Conservation (phyloP, 2,113 vertebrate species). For the Psophia crepitans region DNA sequence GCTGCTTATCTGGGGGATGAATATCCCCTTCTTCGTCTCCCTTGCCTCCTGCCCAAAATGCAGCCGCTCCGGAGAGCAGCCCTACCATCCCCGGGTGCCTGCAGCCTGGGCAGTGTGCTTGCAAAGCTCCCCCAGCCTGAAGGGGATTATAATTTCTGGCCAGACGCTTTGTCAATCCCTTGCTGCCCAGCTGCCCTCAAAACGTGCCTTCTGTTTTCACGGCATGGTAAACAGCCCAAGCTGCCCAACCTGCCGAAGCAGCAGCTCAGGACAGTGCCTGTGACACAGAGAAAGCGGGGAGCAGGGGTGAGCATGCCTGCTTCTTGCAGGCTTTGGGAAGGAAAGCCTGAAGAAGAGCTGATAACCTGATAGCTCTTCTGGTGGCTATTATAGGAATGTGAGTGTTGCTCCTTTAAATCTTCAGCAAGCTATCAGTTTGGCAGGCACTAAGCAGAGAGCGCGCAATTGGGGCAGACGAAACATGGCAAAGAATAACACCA, state of each 20-base stretch:
- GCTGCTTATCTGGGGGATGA: background rate
- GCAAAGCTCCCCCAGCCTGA: background rate
- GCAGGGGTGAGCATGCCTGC: background rate
- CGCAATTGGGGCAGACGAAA: constrained; percentile 37
- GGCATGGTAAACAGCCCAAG: background rate
- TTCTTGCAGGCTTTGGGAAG: background rate
- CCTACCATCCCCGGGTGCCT: background rate
- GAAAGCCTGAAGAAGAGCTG: background rate
- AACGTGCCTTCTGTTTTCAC: background rate
- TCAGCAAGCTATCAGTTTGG: background rate
- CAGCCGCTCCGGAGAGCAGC: background rate
- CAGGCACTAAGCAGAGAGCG: background rate
- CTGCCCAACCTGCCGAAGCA: background rate
- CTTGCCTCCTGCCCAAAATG: background rate
- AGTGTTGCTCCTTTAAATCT: constrained; percentile 40
- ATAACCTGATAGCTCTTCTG: background rate
- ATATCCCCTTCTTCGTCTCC: background rate
- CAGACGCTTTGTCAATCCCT: background rate
- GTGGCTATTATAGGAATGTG: background rate
- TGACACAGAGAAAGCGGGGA: background rate
- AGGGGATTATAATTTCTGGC: background rate
- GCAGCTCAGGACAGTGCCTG: background rate
- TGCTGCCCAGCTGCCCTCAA: background rate
- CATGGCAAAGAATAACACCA: background rate
- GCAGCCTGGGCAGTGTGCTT: background rate